phyloP scores from a whole-genome alignment of 1,140 invertebrate genomes.

The Philaenus spumarius region DNA sequence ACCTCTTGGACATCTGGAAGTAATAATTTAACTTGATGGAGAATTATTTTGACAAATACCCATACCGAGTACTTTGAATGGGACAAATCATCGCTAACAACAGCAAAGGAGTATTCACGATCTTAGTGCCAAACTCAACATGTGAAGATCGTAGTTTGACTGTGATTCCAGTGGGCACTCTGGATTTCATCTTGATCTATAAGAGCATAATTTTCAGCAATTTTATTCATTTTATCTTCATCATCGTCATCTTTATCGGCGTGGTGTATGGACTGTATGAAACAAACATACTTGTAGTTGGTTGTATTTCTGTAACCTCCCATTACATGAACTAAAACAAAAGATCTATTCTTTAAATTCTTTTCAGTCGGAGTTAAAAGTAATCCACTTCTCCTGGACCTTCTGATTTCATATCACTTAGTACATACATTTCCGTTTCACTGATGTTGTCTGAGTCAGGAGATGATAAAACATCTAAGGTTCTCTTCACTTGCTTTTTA shows the following conservation, averaged over 20 bases:
- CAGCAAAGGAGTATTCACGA: background rate
- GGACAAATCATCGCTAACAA: background rate
- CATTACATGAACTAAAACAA: background rate
- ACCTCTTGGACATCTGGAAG: background rate
- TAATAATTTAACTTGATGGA: background rate
- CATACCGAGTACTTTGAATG: background rate
- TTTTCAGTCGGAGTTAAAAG: background rate
- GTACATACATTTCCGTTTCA: no score
- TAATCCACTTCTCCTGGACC: no score
- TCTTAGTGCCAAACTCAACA: conserved; percentile 19
- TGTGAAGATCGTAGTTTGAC: conserved; percentile 30
- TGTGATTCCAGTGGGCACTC: conserved; percentile 27
- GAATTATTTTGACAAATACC: background rate
- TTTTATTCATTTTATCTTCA: no score
- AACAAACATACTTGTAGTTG: background rate
- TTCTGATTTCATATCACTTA: no score
- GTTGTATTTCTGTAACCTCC: background rate
- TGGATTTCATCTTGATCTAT: conserved; percentile 31
- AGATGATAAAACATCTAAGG: no score
- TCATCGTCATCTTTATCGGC: background rate
- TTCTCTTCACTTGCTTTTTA: no score
- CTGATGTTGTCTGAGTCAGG: no score
- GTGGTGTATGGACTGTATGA: background rate
- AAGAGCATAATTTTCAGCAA: conserved; percentile 24
- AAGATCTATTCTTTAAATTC: background rate